Conservation (phyloP, 1,140 invertebrate genomes). For the Drosophila arawakana region DNA sequence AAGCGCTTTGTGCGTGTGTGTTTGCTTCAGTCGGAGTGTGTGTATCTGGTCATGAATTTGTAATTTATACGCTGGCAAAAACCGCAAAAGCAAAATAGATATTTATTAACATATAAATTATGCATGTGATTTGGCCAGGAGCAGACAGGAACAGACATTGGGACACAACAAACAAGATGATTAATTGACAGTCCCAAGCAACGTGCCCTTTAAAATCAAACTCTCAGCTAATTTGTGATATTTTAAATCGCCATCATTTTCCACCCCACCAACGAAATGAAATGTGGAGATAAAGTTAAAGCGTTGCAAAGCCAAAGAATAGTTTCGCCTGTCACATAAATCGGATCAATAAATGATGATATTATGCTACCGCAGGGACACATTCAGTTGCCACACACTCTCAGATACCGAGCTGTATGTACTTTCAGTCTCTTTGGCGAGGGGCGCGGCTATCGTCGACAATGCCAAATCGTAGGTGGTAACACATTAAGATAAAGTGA, state of each 20-base stretch:
- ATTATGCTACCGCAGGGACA: conserved; percentile 82
- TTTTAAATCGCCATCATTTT: conserved; percentile 30
- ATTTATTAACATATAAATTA: conserved; percentile 83
- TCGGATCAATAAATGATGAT: conserved; percentile 84
- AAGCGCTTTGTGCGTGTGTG: conserved; percentile 37
- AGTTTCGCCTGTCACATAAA: conserved; percentile 83
- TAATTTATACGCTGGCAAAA: conserved; percentile 78
- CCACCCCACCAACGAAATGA: not conserved
- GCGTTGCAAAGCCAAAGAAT: conserved; percentile 51
- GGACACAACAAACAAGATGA: conserved; percentile 51
- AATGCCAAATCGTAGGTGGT: conserved; percentile 73
- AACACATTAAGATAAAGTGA: conserved; percentile 83
- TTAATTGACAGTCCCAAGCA: conserved; percentile 57
- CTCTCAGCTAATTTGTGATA: conserved; percentile 41
- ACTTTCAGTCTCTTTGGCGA: not conserved
- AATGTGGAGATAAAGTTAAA: conserved; percentile 60
- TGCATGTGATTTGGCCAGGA: conserved; percentile 75
- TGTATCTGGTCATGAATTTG: conserved; percentile 67
- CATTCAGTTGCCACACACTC: conserved; percentile 69
- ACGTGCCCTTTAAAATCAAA: conserved; percentile 37
- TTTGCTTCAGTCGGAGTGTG: conserved; percentile 1
- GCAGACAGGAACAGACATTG: conserved; percentile 17
- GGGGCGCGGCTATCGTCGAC: conserved; percentile 12
- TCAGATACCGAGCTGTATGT: conserved; percentile 12
- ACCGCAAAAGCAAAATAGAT: conserved; percentile 81